phyloP scores from a whole-genome alignment of 2,113 vertebrate genomes.

The Herpetotheres cachinnans region DNA sequence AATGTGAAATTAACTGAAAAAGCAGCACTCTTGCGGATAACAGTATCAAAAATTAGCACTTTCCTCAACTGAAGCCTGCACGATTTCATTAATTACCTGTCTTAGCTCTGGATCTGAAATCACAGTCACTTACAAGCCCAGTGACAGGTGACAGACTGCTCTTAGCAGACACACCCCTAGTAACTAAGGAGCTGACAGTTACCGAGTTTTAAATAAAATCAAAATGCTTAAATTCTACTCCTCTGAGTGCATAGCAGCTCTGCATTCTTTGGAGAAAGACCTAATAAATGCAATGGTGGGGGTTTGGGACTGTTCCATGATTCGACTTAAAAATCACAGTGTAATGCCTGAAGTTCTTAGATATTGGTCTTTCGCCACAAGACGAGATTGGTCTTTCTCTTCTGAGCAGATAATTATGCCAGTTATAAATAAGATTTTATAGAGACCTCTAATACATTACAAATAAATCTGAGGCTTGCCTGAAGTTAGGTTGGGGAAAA shows the following conservation, averaged over 20 bases:
- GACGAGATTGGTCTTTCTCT: not conserved
- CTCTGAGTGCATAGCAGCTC: not conserved
- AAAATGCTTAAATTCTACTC: not conserved
- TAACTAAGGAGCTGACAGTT: not conserved
- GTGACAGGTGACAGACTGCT: conserved; percentile 17
- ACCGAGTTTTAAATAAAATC: not conserved
- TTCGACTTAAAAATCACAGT: not conserved
- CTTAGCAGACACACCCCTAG: not conserved
- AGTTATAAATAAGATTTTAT: not conserved
- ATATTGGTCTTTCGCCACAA: no score
- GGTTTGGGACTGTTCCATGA: not conserved
- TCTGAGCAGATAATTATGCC: not conserved
- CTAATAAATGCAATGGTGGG: not conserved
- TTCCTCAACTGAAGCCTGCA: not conserved
- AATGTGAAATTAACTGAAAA: not conserved
- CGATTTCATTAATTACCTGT: not conserved
- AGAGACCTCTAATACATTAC: not conserved
- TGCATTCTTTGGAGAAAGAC: not conserved
- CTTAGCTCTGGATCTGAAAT: conserved; percentile 12
- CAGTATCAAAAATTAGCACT: not conserved
- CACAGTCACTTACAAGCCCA: not conserved
- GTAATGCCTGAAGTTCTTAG: not conserved
- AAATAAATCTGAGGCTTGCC: not conserved
- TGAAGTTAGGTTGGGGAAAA: not conserved
- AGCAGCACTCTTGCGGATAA: not conserved